Evolutionary conservation across 2,888 invertebrate species (phyloP), one percentile per base, ranked within the genome.

Genomic region (Acronicta psi): DNA sequence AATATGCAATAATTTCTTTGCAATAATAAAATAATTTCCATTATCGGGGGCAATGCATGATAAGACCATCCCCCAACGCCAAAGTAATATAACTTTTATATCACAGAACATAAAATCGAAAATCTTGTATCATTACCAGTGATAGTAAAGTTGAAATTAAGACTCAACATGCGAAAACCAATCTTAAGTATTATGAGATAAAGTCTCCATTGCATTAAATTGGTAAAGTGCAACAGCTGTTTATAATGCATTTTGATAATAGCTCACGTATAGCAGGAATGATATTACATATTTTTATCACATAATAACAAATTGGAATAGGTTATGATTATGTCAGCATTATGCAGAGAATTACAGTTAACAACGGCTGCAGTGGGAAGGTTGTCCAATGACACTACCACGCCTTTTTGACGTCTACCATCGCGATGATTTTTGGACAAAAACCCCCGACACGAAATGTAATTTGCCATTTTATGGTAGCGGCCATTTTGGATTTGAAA

Each of bases 11-110:
- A 10, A 31, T 18, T 40, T 17, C 17, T 61, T 46, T 61, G 38
- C 53, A 61, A 65, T 47, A 57, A 51, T n/a, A 54, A 31, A 25
- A 50, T 49, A 69, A 47, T 53, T 59, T 68, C 59, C 55, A 44
- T 50, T 14, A 34, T 11, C 9, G 43, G 53, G 72, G 43, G 55
- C 73, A 69, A 69, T 31, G 58, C 20, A 47, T 73, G 69, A 71
- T 68, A 71, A 64, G 41, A 29, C 41, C 8, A 1, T 10, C 1
- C 8, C 8, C 2, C 13, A 23, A 6, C 10, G 10, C 17, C 40
- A 55, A 10, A 50, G 16, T 17, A 71, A 14, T 51, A 10, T 13
- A 36, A 14, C 11, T n/a, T 25, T 1, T 59, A 49, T 8, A 1
- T 18, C 17, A 5, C 2, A 8, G 0, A 0, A 2, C 8, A 36